Base-by-base conservation (phyloP, 1,140 invertebrate genomes). In the Antheraea mylitta region DNA sequence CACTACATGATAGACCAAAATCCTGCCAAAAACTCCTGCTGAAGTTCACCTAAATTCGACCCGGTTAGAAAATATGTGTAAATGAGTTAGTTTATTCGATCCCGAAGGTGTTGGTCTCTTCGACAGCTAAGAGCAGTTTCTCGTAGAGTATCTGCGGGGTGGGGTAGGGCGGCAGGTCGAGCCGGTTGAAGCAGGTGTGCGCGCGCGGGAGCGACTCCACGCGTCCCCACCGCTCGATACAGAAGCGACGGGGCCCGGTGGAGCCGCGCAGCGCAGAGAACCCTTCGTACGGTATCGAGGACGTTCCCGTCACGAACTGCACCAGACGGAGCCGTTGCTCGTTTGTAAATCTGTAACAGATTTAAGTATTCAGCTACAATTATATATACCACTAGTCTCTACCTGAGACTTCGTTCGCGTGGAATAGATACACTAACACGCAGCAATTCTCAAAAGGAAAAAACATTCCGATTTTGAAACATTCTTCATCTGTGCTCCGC, bases 191-290 rank as follows among this genome's bases (percentile, higher is more conserved):
- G 92, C 98, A 99, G 0, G 98, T 99, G 87, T 99, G 98, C 7
- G 98, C 98, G 75, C 98, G 95, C 3, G 98, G 98, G 75, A 99
- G 94, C 85, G 98, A 98, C 79, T 98, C 97, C 22, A 97, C 96
- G 82, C 97, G 97, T 64, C 98, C 98, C 98, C 98, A 99, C 87
- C 99, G 99, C 92, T 99, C 99, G 79, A 99, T 98, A 88, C 98
- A 99, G 92, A 99, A 99, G 78, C 98, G 98, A 13, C 98, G 94
- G 11, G 98, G 98, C 3, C 99, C 98, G 68, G 98, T 99, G 0
- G 97, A 98, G 11, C 99, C 98, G 48, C 98, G 93, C 36, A 99
- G 92, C 11, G 98, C 98, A 0, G 98, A 95, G 92, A 99, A 99
- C 8, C 98, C 99, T 90, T 99, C 98, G 86, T 98, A 99, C 0